Base-by-base conservation (phyloP, 2,797 vertebrate species). In the Pangasius mekongensis region DNA sequence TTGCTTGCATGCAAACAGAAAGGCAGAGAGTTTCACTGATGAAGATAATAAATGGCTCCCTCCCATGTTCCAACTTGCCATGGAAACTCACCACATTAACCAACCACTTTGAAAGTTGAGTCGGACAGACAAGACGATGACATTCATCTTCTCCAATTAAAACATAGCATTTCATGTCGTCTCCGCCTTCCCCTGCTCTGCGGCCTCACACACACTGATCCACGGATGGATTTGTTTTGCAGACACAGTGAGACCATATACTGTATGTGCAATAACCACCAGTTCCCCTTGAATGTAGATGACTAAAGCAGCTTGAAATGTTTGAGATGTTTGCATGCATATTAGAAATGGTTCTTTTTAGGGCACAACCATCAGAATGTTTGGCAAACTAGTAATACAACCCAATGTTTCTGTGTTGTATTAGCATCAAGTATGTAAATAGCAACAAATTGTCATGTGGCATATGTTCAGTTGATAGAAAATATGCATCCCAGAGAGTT, bases 41-140 rank as follows among this genome's bases (percentile, higher is more conserved):
- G 81, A 90, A 91, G 93, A 95, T 95, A 94, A 96, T 95, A 94
- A 95, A 96, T 95, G 92, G 93, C 93, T 95, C 93, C 90, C 90
- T 94, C 89, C 94, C 94, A 94, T 94, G 95, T 95, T 95, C 93
- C 92, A 95, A 95, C 95, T 95, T 87, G 92, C 92, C 93, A 92
- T 93, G 94, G 94, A 94, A 94, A 93, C 94, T 95, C 92, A 96
- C 95, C 96, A 96, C 95, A 96, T 96, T 94, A 95, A 94, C 94
- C 93, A 92, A 92, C 89, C 78, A 91, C 94, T 93, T 93, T 90
- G 86, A 95, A 94, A 94, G 93, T 92, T 92, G 92, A 93, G 92
- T 92, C 93, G 92, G 93, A 93, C 91, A 95, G 94, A 95, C 94
- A 94, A 89, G 93, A 95, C 93, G 94, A 95, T 95, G 94, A 95